Evolutionary conservation across 2,113 vertebrate genomes (phyloP).

Genomic region (Ceyx cyanopectus): DNA sequence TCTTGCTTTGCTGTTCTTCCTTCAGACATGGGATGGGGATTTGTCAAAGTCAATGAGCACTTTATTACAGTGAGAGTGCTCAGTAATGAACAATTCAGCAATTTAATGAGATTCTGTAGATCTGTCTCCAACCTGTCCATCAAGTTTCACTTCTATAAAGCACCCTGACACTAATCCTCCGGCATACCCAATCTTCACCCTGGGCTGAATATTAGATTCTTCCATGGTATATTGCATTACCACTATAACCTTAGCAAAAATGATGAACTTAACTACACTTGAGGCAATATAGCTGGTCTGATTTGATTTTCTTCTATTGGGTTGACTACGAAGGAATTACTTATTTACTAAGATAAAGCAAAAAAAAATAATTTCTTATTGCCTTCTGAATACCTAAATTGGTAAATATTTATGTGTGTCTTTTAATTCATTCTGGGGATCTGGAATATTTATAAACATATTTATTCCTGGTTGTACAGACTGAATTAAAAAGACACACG

Average conservation of each 20-base stretch:
- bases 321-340: conserved; percentile 77
- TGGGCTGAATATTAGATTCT: conserved; percentile 88
- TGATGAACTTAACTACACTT: conserved; percentile 86
- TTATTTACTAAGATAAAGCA: conserved; percentile 84
- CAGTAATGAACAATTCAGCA: conserved; percentile 87
- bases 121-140: conserved; percentile 87
- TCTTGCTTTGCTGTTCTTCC: conserved; percentile 79
- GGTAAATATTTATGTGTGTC: conserved; percentile 76
- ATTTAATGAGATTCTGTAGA: conserved; percentile 90
- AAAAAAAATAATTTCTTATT: conserved; percentile 77
- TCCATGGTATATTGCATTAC: conserved; percentile 85
- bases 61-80: conserved; percentile 86
- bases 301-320: conserved; percentile 83
- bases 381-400: conserved; percentile 74
- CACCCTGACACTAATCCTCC: conserved; percentile 88
- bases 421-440: conserved; percentile 76
- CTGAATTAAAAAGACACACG: conserved; percentile 31
- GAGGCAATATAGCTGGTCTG: conserved; percentile 82
- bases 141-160: conserved; percentile 88
- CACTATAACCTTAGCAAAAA: conserved; percentile 87
- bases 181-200: conserved; percentile 85
- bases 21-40: conserved; percentile 80
- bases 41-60: conserved; percentile 89
- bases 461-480: conserved; percentile 21
- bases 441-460: conserved; percentile 60